Base-by-base conservation (phyloP, 1,140 invertebrate species). In the Phenacoccus solenopsis region DNA sequence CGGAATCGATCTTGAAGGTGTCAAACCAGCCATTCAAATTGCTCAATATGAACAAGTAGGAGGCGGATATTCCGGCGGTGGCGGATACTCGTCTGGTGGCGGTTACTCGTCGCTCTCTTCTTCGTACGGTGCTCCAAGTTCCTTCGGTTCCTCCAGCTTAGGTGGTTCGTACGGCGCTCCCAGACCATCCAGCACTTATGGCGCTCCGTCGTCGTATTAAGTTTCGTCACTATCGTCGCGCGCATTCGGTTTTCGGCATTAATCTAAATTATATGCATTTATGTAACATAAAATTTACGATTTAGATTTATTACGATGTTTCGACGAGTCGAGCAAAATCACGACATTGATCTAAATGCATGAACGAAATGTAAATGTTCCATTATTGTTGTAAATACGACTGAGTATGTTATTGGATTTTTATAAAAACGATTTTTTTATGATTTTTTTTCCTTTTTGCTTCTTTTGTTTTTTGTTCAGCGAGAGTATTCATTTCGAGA, bases 1-100 rank as follows among this genome's bases (percentile, higher is more conserved):
- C 68, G 88, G 87, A 69, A 85, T 89, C 78, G 85, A 87, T 78
- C 83, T 90, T 68, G 88, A 89, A 73, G 86, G 86, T 61, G 85
- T 89, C 77, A 86, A 87, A 75, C 87, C 88, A 73, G 87, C 87
- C 72, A 88, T 89, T 78, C 87, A 88, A 75, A 87, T 89, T 61
- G 87, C 87, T 21, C 86, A 89, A 75, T 88, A 85, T 81, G 82
- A 86, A 75, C 87, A 86, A 73, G 72, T 72, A 77, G 79, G 78
- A 30, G 72, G 76, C 72, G 5, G 13, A 7, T 32, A 5, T 13
- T 75, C 75, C 75, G 72, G 72, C 21, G 72, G 74, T 64, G 81
- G 81, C 70, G 78, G 79, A 21, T 79, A 80, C 73, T 82, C 82
- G 73, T 82, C 82, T 27, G 81, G 78, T 32, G n/a, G n/a, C n/a